A percentile compares a stretch with the other conserved stretches of the same genome.
phyloP scores from a whole-genome alignment of 2,888 invertebrate species.

The Aphelenchoides bicaudatus region DNA sequence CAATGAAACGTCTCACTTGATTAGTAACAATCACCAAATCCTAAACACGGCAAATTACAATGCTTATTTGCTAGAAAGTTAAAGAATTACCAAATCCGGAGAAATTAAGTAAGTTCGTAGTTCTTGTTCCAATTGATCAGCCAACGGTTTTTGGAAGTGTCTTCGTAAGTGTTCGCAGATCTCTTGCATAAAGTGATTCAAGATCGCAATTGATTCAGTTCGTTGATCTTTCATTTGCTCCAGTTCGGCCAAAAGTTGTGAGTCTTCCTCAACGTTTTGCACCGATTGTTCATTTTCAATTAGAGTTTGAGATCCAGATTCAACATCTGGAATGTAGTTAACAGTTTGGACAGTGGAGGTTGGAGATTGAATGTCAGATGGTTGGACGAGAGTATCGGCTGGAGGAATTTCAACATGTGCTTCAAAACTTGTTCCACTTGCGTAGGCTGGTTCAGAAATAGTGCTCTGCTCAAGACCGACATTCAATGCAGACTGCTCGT shows the following conservation, averaged over 20 bases:
- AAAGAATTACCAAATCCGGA: background rate
- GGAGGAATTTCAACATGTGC: background rate
- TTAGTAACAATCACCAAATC: constrained; percentile 1
- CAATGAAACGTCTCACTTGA: constrained; percentile 9
- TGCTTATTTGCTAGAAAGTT: background rate
- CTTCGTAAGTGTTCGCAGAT: constrained; percentile 5
- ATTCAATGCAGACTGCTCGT: constrained; percentile 5
- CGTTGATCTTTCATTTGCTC: background rate
- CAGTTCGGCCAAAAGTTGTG: no score
- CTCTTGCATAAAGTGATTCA: constrained; percentile 11
- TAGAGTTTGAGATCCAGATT: background rate
- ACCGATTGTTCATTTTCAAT: background rate
- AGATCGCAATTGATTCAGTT: constrained; percentile 5
- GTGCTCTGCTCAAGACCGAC: constrained; percentile 11
- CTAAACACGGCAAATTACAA: background rate
- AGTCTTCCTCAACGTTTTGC: constrained; percentile 1
- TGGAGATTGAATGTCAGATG: no score
- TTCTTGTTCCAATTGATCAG: constrained; percentile 8
- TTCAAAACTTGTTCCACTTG: background rate
- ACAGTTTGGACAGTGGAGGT: background rate
- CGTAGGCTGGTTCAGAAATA: background rate
- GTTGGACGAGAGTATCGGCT: background rate
- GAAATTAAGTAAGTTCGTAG: background rate
- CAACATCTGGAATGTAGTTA: background rate
- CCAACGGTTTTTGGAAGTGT: background rate